Evolutionary conservation across 2,113 vertebrate species (phyloP).

Genomic region (Stigmatopora argus): DNA sequence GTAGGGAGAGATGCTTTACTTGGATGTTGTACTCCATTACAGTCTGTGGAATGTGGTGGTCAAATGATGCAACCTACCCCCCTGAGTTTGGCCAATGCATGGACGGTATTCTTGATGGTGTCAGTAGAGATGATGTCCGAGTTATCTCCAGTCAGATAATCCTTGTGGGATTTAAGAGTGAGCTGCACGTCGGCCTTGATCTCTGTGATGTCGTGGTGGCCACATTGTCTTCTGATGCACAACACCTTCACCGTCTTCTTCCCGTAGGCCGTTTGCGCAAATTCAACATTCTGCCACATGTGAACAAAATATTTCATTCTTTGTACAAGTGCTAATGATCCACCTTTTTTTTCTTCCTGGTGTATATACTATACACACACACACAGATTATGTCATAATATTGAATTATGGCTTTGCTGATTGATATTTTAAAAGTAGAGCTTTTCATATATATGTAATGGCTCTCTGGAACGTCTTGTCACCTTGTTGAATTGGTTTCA

Average conservation of each 20-base stretch:
- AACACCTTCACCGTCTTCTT: conserved; percentile 88
- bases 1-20: neutral
- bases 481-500: too few relatives aligned
- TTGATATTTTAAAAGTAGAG: too few relatives aligned
- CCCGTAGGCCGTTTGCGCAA: conserved; percentile 87
- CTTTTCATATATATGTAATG: too few relatives aligned
- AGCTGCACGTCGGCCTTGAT: conserved; percentile 81
- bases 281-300: conserved; percentile 77
- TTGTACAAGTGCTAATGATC: neutral
- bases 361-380: too few relatives aligned
- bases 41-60: neutral
- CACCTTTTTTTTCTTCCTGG: neutral
- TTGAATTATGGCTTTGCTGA: too few relatives aligned
- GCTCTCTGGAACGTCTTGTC: too few relatives aligned
- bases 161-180: conserved; percentile 78
- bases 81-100: conserved; percentile 84
- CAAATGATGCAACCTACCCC: conserved; percentile 73
- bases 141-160: conserved; percentile 85
- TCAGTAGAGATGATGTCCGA: conserved; percentile 90
- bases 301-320: neutral
- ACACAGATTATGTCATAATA: neutral
- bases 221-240: conserved; percentile 74
- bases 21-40: neutral
- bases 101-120: conserved; percentile 92
- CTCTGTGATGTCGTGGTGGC: conserved; percentile 79